Base-by-base conservation (phyloP, 2,888 invertebrate species). In the Dolichomitus sp. region DNA sequence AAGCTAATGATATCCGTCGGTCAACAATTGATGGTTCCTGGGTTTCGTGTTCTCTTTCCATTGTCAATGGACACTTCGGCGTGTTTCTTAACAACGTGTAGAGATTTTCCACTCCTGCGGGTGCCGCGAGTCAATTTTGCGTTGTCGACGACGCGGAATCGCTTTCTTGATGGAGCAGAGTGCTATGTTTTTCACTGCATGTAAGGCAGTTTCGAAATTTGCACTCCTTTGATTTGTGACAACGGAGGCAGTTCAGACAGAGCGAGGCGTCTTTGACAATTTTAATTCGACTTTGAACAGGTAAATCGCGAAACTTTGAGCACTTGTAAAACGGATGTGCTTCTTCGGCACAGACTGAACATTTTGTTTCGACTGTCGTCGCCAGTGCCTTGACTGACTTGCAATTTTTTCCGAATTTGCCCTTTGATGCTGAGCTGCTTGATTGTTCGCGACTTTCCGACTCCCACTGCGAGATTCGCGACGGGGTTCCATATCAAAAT, bases 231-330 rank as follows among this genome's bases (percentile, higher is more conserved):
- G 23, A 9, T 0, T 30, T 30, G 17, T 72, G 52, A 0, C 52
- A 61, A n/a, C 81, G 75, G 12, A 81, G 27, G 37, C 81, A 84
- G 45, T 81, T 84, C 11, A 14, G 6, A 17, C 81, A 81, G n/a
- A 84, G 57, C 6, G 70, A 54, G 0, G 75, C 76, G 1, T 80
- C 76, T 12, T 59, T 68, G 0, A 66, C 59, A 2, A 72, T 37
- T 75, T 75, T 66, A 0, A 30, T 30, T 7, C 81, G 68, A n/a
- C 30, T n/a, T 33, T 57, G 48, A 2, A 70, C 59, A 0, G 74
- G 17, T 0, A 81, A 37, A 11, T 17, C 40, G 0, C 52, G 66
- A 11, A 82, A 84, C 3, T 57, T 74, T n/a, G n/a, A n/a, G n/a
- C n/a, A n/a, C n/a, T n/a, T n/a, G n/a, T n/a, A n/a, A n/a, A n/a